phyloP scores from a whole-genome alignment of 2,797 vertebrate genomes.

The Intellagama lesueurii region DNA sequence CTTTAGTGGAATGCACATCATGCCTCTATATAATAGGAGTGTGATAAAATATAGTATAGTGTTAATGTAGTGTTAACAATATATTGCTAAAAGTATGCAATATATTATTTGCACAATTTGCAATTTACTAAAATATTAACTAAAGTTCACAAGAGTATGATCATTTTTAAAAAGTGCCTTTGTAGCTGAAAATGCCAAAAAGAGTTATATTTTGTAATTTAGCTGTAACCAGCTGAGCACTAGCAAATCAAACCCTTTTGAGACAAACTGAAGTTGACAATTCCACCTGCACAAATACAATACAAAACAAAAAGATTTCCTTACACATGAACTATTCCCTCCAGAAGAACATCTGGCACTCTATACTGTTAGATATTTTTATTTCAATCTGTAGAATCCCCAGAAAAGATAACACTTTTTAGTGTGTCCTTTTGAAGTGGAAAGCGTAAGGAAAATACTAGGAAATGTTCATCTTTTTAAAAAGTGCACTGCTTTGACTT shows the following conservation, averaged over 20 bases:
- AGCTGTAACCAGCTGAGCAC: conserved; percentile 8
- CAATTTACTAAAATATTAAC: background rate
- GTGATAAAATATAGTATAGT: background rate
- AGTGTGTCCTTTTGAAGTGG: background rate
- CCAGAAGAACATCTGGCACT: conserved; percentile 28
- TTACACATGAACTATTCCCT: conserved; percentile 11
- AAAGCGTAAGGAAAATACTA: background rate
- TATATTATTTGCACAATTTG: conserved; percentile 3
- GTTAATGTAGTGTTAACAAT: background rate
- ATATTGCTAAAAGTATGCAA: background rate
- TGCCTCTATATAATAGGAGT: background rate
- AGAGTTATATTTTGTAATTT: conserved; percentile 15
- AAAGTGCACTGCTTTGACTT: background rate
- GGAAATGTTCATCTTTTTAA: background rate
- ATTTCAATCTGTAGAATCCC: conserved; percentile 2
- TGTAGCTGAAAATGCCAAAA: conserved; percentile 1
- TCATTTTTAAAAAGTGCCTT: background rate
- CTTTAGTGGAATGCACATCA: background rate
- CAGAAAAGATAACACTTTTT: conserved; percentile 4
- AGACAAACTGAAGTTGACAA: conserved; percentile 10
- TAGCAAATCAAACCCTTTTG: conserved; percentile 2
- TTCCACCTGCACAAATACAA: conserved; percentile 25
- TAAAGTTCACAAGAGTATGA: background rate
- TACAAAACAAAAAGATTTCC: conserved; percentile 21
- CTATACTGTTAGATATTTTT: conserved; percentile 10